phyloP scores from a whole-genome alignment of 2,797 vertebrate species.

The Crenuchus spilurus region DNA sequence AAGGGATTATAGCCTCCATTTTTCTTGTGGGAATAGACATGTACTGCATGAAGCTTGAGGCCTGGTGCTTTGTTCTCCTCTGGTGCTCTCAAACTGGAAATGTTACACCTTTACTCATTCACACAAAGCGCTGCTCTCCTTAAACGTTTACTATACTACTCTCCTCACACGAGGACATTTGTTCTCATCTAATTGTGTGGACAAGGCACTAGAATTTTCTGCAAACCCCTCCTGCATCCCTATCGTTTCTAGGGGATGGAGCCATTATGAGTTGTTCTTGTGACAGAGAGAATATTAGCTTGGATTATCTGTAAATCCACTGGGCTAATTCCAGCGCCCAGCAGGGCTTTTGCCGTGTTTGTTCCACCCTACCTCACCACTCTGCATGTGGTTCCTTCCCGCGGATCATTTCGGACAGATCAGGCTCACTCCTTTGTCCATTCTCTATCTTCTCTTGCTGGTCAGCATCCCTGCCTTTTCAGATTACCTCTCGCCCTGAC shows the following conservation, averaged over 20 bases:
- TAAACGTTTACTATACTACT: neutral
- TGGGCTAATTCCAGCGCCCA: constrained; percentile 27
- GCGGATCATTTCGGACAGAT: neutral
- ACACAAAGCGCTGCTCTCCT: neutral
- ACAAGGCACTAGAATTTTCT: neutral
- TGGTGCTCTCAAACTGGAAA: neutral
- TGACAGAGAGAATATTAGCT: constrained; percentile 42
- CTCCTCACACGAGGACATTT: too few species aligned
- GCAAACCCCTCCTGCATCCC: neutral
- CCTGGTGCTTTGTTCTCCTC: constrained; percentile 1
- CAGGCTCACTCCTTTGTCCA: constrained; percentile 3
- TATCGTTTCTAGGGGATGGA: constrained; percentile 21
- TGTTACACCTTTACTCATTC: neutral
- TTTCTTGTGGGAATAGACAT: neutral
- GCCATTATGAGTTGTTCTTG: constrained; percentile 41
- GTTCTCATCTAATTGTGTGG: neutral
- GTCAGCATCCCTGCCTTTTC: neutral
- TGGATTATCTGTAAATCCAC: constrained; percentile 46
- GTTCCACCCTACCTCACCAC: neutral
- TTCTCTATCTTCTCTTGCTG: neutral
- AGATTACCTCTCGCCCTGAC: neutral
- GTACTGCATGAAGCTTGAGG: neutral
- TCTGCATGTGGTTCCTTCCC: neutral
- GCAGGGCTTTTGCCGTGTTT: neutral
- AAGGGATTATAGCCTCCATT: neutral